phyloP scores from a whole-genome alignment of 1,140 invertebrate species.

The Mercenaria mercenaria region DNA sequence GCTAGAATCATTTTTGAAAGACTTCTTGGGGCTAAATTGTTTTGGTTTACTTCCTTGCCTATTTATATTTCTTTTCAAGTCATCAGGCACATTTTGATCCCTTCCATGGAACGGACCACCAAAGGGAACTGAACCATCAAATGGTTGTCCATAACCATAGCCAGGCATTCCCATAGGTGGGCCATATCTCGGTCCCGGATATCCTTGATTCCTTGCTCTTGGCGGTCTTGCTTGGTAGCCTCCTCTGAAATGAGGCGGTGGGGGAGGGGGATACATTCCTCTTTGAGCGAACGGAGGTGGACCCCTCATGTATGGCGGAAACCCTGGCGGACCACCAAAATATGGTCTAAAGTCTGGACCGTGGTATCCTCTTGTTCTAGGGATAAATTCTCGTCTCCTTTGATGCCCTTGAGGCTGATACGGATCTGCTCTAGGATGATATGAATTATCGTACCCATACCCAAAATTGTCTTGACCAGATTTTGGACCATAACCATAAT shows the following conservation, averaged over 20 bases:
- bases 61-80: background rate
- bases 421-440: background rate
- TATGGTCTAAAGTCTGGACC: background rate
- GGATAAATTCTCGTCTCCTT: background rate
- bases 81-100: background rate
- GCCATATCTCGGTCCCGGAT: background rate
- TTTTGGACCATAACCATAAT: background rate
- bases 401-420: background rate
- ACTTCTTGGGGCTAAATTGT: background rate
- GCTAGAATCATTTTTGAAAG: background rate
- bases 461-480: background rate
- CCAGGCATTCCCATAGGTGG: background rate
- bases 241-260: background rate
- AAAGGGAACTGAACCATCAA: background rate
- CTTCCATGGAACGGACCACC: background rate
- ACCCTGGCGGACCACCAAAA: background rate
- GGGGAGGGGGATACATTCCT: background rate
- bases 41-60: background rate
- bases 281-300: background rate
- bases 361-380: background rate
- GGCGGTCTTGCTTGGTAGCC: background rate
- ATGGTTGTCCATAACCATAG: background rate
- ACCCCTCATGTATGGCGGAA: background rate
- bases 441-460: background rate
- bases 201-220: background rate